These are phyloP conservation scores for Remorina albescens DNA, from an alignment of 2,797 vertebrate genomes.

Conservation along the genomic window DNA sequence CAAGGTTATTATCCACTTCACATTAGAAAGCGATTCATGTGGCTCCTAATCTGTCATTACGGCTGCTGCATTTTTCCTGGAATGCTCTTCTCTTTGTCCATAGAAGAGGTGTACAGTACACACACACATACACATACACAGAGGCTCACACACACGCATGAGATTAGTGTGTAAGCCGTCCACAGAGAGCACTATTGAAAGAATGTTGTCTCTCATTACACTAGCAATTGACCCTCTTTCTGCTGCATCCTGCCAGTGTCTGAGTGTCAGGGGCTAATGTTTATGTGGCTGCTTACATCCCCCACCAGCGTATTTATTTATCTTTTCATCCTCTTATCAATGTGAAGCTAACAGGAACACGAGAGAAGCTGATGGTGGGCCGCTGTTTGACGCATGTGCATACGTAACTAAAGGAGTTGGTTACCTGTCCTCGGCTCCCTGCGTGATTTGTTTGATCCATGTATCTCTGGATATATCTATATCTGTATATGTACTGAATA, in stretches of 20 bases:
- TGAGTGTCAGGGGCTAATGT: conserved; percentile 42
- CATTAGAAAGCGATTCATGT: conserved; percentile 52
- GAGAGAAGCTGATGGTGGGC: conserved; percentile 5
- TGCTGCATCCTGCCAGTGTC: conserved; percentile 30
- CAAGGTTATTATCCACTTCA: conserved; percentile 57
- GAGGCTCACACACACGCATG: conserved; percentile 46
- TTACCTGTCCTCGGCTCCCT: too few relatives aligned
- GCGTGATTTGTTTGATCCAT: neutral
- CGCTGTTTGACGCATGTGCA: neutral
- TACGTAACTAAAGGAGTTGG: neutral
- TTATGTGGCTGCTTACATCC: conserved; percentile 24
- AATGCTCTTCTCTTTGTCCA: conserved; percentile 52
- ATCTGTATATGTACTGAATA: too few relatives aligned
- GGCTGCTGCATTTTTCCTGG: conserved; percentile 58
- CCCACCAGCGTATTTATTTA: conserved; percentile 38
- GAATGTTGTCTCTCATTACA: conserved; percentile 71
- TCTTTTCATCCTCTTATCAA: conserved; percentile 42
- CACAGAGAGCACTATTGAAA: conserved; percentile 63
- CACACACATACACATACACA: conserved; percentile 38
- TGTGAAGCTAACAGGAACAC: conserved; percentile 16
- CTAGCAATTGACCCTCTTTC: conserved; percentile 59
- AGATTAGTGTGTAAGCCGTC: conserved; percentile 73
- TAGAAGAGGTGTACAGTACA: conserved; percentile 26
- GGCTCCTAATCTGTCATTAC: conserved; percentile 69
- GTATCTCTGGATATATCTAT: too few relatives aligned